A percentile compares a stretch with the other conserved stretches of the same genome.
These are phyloP conservation scores for Lutraria lutraria DNA, from an alignment of 2,888 invertebrate genomes.

Conservation along the genomic window DNA sequence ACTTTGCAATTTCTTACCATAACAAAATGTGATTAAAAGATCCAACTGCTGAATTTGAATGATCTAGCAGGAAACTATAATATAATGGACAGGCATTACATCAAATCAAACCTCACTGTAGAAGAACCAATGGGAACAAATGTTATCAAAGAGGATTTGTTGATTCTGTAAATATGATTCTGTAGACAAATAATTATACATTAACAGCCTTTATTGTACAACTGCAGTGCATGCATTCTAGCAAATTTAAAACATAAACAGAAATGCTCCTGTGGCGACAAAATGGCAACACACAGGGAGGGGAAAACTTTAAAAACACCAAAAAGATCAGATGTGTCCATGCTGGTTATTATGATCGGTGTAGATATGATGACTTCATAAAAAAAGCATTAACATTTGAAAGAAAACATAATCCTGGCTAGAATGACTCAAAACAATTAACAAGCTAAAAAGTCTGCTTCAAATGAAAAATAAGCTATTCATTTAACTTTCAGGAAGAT, in stretches of 20 bases:
- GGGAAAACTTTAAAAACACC: background rate
- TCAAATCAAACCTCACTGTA: background rate
- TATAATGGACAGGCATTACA: too few relatives aligned
- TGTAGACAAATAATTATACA: background rate
- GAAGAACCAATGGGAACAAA: background rate
- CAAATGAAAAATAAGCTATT: background rate
- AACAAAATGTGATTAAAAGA: background rate
- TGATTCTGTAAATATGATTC: too few relatives aligned
- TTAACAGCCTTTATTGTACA: background rate
- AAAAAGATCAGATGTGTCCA: constrained; percentile 7
- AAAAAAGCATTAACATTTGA: background rate
- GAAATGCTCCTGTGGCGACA: background rate
- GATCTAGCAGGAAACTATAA: too few relatives aligned
- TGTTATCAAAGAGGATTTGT: background rate
- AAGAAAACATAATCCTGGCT: constrained; percentile 4
- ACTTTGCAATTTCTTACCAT: background rate
- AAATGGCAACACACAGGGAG: background rate
- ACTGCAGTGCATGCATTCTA: background rate
- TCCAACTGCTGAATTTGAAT: too few relatives aligned
- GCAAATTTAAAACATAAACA: background rate
- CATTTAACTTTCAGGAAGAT: constrained; percentile 13
- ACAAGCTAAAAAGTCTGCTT: background rate
- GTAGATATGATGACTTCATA: background rate
- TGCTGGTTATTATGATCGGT: background rate
- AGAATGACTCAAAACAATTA: background rate